Base-by-base conservation (phyloP, 2,113 vertebrate species). In the Petroica traversi region DNA sequence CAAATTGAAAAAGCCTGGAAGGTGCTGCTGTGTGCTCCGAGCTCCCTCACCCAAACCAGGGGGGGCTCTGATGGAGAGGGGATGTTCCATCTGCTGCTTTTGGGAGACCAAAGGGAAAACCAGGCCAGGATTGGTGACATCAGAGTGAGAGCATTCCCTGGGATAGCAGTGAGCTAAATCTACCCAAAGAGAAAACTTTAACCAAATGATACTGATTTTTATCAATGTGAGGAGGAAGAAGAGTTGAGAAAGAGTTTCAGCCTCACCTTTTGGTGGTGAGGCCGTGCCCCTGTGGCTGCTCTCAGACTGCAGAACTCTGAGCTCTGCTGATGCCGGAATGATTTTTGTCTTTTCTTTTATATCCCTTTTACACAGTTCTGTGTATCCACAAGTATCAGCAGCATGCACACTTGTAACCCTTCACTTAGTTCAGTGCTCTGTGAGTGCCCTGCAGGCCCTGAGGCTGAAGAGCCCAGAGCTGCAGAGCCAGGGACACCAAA, bases 251-350 rank as follows among this genome's bases (percentile, higher is more conserved):
- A 57, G 31, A 5, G 28, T 25, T 28, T 28, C 40, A 57, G 25
- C 28, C 25, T 63, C 22, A 5, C 16, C 20, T 41, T 46, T 33
- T 5, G 8, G 18, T 12, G 69, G 4, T 1, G 4, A 68, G 59
- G 24, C 5, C 31, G 25, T 0, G 19, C 23, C 28, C 22, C 9
- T 4, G 0, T 1, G 36, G 58, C 7, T 4, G 2, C 29, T 22
- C 45, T 12, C 3, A 3, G 45, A 14, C 51, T 57, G 67, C 38
- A 52, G 57, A 49, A 13, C 28, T n/a, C n/a, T n/a, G n/a, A n/a
- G n/a, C n/a, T n/a, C n/a, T n/a, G n/a, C n/a, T n/a, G n/a, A n/a
- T n/a, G n/a, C n/a, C n/a, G n/a, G n/a, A n/a, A n/a, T n/a, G n/a
- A n/a, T n/a, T n/a, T n/a, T n/a, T n/a, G n/a, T n/a, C n/a, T n/a